Evolutionary conservation across 2,888 invertebrate species (phyloP).

Genomic region (Apamea anceps): DNA sequence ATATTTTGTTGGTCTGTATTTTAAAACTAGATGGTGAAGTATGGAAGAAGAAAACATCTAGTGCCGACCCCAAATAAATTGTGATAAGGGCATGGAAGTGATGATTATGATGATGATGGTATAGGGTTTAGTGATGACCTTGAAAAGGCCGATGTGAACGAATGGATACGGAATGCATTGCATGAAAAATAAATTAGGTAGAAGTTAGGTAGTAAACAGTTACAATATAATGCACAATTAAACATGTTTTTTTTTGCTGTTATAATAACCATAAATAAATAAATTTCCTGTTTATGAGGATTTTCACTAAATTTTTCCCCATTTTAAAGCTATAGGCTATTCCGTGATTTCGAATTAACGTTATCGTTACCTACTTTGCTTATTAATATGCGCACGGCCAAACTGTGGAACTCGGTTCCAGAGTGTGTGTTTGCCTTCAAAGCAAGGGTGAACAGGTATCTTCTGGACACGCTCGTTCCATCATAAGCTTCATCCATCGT

Average conservation of each 20-base stretch:
- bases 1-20: too few relatives aligned
- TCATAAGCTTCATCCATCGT: background rate
- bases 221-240: background rate
- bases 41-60: background rate
- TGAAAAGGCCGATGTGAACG: background rate
- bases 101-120: background rate
- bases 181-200: background rate
- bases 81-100: background rate
- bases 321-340: background rate
- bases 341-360: background rate
- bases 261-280: background rate
- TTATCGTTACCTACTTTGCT: background rate
- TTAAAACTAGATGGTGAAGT: background rate
- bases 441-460: too few relatives aligned
- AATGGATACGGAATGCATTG: background rate
- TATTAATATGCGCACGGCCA: background rate
- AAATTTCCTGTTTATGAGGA: constrained; percentile 34
- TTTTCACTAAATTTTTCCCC: background rate
- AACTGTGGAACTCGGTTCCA: background rate
- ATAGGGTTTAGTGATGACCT: background rate
- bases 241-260: background rate
- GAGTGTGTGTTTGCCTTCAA: too few relatives aligned
- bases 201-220: background rate
- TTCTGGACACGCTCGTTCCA: background rate
- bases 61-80: accelerated